Base-by-base conservation (phyloP, 2,888 invertebrate species). In the Cyclophora albipunctata region DNA sequence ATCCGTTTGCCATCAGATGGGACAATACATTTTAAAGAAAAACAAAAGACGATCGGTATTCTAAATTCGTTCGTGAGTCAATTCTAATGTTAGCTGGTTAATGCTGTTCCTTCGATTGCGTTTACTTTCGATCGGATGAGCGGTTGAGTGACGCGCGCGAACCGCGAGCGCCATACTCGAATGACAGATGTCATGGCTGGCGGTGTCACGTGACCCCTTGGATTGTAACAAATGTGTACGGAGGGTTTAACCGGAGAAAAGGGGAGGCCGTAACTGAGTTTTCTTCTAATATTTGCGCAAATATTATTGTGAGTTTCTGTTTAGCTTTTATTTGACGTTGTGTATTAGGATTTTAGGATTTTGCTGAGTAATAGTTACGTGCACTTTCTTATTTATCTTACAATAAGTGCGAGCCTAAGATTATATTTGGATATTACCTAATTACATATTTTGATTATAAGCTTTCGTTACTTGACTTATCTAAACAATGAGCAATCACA, bases 131-230 rank as follows among this genome's bases (percentile, higher is more conserved):
- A 50, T 53, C 46, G 53, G 52, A 54, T 49, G 54, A 54, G 60
- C 55, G 57, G 45, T 58, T 70, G 76, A 77, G 64, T 73, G 75
- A 75, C 71, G 63, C 59, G 55, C 57, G 64, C 66, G 60, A 47
- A 53, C 57, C 63, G 64, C 59, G 66, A 62, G 64, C 59, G 66
- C 66, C 58, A 69, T 60, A 52, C 73, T 67, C 64, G 52, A 57
- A 52, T 66, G 67, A 67, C 65, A 63, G 66, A 70, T 77, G 78
- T 73, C 76, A 69, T 50, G 66, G 69, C 71, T 77, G 78, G 72
- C 76, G 69, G 50, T 66, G 70, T 66, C 77, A 77, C 67, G 63
- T 69, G 71, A 65, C 73, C 66, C 63, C 62, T 58, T 57, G 57
- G 59, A 60, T 57, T 54, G 59, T 58, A 62, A 59, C 58, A 66